A percentile compares a stretch with the other conserved stretches of the same genome.
phyloP scores from a whole-genome alignment of 2,888 invertebrate species.

The Troides helena region DNA sequence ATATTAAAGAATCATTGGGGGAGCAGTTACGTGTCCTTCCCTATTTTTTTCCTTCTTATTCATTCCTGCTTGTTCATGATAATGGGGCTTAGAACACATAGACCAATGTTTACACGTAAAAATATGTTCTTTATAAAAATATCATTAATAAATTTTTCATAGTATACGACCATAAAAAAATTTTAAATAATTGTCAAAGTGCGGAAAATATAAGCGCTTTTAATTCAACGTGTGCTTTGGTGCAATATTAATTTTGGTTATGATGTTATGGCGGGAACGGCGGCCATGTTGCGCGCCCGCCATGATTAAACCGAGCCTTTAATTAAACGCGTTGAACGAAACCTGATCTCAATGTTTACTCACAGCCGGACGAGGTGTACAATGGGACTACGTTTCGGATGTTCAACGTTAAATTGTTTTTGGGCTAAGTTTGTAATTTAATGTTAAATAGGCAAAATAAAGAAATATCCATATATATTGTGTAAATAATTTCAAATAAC shows the following conservation, averaged over 20 bases:
- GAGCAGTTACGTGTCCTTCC: too few relatives aligned
- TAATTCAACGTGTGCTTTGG: constrained; percentile 23
- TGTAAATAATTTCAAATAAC: not conserved
- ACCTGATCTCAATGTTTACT: constrained; percentile 24
- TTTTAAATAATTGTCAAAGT: too few relatives aligned
- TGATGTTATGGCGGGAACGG: constrained; percentile 25
- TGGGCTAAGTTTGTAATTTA: not conserved
- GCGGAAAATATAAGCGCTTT: not conserved
- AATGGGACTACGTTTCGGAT: not conserved
- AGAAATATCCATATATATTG: too few relatives aligned
- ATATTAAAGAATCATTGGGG: too few relatives aligned
- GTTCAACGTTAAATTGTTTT: not conserved
- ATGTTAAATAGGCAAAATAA: too few relatives aligned
- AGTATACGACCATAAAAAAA: too few relatives aligned
- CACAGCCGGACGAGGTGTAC: constrained; percentile 15
- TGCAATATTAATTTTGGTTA: constrained; percentile 29
- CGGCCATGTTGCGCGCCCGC: constrained; percentile 23
- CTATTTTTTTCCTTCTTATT: too few relatives aligned
- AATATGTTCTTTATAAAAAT: too few relatives aligned
- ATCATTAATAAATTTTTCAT: too few relatives aligned
- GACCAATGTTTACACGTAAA: too few relatives aligned
- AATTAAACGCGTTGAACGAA: constrained; percentile 26
- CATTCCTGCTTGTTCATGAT: too few relatives aligned
- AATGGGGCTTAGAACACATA: too few relatives aligned
- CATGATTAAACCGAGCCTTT: constrained; percentile 27